Conservation (phyloP, 2,113 vertebrate genomes). For the Pelmatolapia mariae region DNA sequence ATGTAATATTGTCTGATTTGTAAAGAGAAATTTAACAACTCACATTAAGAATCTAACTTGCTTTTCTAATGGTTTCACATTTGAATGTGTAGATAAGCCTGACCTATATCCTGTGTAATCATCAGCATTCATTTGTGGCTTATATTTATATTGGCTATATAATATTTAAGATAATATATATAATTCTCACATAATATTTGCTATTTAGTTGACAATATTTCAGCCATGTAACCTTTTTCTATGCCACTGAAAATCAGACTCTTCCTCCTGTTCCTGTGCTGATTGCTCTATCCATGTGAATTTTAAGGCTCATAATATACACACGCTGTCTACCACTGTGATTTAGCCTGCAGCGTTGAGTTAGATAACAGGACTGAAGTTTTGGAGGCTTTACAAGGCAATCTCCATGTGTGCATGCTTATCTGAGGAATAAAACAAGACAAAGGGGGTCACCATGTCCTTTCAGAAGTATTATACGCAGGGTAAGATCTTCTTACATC, state of each 20-base stretch:
- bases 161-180: not conserved
- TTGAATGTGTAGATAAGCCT: not conserved
- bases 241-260: not conserved
- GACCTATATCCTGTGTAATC: not conserved
- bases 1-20: not conserved
- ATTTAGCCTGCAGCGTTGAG: conserved; percentile 15
- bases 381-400: conserved; percentile 15
- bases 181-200: not conserved
- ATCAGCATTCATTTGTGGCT: not conserved
- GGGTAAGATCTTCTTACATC: not conserved
- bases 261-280: not conserved
- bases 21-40: not conserved
- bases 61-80: not conserved
- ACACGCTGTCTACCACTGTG: conserved; percentile 5
- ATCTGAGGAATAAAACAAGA: not conserved
- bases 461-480: not conserved
- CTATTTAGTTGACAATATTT: conserved; percentile 1
- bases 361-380: conserved; percentile 49
- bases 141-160: not conserved
- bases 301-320: not conserved
- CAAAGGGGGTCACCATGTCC: not conserved
- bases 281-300: not conserved
- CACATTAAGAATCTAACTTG: not conserved
- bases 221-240: not conserved
- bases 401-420: not conserved